Percentiles rank a stretch among this genome's conserved stretches.
Evolutionary conservation across 1,140 invertebrate genomes (phyloP).

Genomic region (Manduca sexta): DNA sequence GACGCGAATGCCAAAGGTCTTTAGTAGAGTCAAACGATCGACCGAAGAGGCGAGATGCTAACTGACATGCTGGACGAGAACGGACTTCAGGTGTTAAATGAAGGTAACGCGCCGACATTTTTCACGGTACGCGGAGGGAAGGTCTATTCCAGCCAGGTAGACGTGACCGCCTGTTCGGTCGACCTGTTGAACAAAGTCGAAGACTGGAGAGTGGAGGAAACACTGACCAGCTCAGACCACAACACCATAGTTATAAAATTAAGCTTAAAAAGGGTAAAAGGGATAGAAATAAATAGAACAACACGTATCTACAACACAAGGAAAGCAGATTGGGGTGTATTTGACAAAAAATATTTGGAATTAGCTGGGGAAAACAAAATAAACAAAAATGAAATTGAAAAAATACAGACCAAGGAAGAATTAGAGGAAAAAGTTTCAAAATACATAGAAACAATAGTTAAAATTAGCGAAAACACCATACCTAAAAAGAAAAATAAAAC

Average conservation of each 20-base stretch:
- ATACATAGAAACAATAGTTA: not conserved
- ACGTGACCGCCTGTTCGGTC: no score
- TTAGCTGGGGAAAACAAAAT: no score
- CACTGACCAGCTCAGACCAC: no score
- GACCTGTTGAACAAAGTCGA: no score
- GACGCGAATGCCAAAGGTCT: conserved; percentile 13
- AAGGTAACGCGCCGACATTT: conserved; percentile 12
- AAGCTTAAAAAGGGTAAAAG: no score
- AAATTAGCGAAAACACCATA: not conserved
- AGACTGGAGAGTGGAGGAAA: no score
- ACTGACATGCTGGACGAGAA: not conserved
- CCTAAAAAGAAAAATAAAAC: not conserved
- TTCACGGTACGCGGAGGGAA: conserved; percentile 6
- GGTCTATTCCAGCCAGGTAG: conserved; percentile 1
- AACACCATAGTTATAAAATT: no score
- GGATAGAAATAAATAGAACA: no score
- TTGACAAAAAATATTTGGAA: no score
- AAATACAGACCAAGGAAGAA: not conserved
- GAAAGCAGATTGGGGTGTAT: no score
- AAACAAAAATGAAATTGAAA: not conserved
- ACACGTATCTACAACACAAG: no score
- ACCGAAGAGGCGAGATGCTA: conserved; percentile 10
- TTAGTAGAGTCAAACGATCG: conserved; percentile 8
- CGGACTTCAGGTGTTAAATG: conserved; percentile 8
- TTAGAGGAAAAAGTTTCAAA: not conserved